Evolutionary conservation across 2,888 invertebrate species (phyloP), one percentile per base, ranked within the genome.

Genomic region (Xylocampa areola): DNA sequence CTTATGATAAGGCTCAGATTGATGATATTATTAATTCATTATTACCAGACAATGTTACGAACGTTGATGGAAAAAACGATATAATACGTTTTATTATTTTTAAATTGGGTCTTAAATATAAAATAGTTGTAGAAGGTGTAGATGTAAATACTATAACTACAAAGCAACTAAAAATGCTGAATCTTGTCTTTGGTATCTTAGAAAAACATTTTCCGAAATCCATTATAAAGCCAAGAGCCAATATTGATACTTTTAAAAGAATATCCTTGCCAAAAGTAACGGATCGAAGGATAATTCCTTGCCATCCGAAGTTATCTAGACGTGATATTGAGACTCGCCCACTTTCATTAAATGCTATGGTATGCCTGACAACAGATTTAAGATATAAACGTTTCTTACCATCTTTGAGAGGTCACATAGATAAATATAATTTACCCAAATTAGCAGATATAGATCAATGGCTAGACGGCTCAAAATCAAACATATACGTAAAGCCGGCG

Each of bases 381-480:
- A 60, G 43, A 10, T 44, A 11, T 41, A 44, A 50, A 25, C 68
- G 61, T 16, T 67, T 63, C 32, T 1, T 50, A 32, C 37, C 33
- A 6, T 11, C 43, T 21, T 40, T 63, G 50, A 37, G 13, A 23
- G 16, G 23, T 2, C 43, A 67, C 4, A 14, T 67, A 13, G 10
- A 16, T 0, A 29, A 30, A 4, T 3, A 10, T 19, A 2, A 2
- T n/a, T 7, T 48, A 0, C 7, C 29, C n/a, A n/a, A n/a, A n/a
- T n/a, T n/a, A n/a, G n/a, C n/a, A n/a, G n/a, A n/a, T n/a, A n/a
- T n/a, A n/a, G n/a, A n/a, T n/a, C n/a, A n/a, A n/a, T n/a, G n/a
- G n/a, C n/a, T n/a, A n/a, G n/a, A n/a, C n/a, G n/a, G n/a, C n/a
- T n/a, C n/a, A n/a, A n/a, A n/a, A n/a, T n/a, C n/a, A n/a, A n/a